These are phyloP conservation scores for Drosophila varians DNA, from an alignment of 1,140 invertebrate genomes.

Conservation along the genomic window DNA sequence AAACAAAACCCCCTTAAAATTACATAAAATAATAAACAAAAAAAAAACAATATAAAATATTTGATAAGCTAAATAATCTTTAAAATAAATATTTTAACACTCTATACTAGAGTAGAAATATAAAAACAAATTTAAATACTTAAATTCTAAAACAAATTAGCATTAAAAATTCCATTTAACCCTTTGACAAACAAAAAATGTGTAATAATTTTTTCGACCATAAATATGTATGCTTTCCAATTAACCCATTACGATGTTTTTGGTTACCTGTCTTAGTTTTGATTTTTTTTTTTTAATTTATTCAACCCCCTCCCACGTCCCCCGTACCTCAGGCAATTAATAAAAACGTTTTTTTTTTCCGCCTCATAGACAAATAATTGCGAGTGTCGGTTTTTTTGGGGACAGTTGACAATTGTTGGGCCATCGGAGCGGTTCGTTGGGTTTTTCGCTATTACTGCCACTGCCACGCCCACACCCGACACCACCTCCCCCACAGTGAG, in stretches of 20 bases:
- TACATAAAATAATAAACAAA: too few species aligned
- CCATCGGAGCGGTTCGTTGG: slow-evolving; percentile 24
- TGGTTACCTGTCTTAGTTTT: neutral
- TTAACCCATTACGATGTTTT: neutral
- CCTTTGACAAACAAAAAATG: too few species aligned
- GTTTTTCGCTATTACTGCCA: neutral
- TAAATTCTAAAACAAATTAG: too few species aligned
- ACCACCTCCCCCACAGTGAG: neutral
- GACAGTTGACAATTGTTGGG: slow-evolving; percentile 31
- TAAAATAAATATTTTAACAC: too few species aligned
- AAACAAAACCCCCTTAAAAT: too few species aligned
- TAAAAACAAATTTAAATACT: too few species aligned
- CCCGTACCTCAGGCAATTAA: slow-evolving; percentile 19
- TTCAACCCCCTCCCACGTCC: neutral
- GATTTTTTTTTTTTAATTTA: neutral
- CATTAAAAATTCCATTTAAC: too few species aligned
- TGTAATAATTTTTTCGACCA: neutral
- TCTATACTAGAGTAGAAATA: too few species aligned
- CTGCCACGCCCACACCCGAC: neutral
- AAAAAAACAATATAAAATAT: too few species aligned
- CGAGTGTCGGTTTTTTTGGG: neutral
- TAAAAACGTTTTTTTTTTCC: neutral
- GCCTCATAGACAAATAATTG: neutral
- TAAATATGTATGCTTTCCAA: neutral
- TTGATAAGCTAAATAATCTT: too few species aligned